Base-by-base conservation (phyloP, 2,797 vertebrate species). In the Remorina albescens region DNA sequence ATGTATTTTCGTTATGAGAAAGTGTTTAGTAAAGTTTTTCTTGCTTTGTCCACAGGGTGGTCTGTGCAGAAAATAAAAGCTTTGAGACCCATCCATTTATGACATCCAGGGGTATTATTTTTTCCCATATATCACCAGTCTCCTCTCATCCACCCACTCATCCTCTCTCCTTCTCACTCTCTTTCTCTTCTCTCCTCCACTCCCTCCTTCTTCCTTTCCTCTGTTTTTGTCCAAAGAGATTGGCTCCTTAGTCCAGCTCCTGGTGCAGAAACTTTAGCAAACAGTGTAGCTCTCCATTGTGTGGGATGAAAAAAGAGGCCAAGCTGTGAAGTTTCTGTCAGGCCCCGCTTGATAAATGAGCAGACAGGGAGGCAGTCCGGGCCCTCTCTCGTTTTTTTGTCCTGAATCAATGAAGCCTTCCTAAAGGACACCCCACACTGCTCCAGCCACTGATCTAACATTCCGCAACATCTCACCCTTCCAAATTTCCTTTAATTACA, bases 371-470 rank as follows among this genome's bases (percentile, higher is more conserved):
- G 96, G 96, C 96, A 96, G 96, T 93, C 94, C 95, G 94, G 94
- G 94, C 95, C 95, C 92, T 96, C 93, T 92, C 93, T 92, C 83
- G 67, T 93, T 92, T 88, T 96, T 98, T 99, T 99, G 98, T 99
- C 93, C 94, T 83, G 95, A 96, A 95, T 98, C 98, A 99, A 97
- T 98, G 97, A 98, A 99, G 97, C 98, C 96, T 98, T 96, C 96
- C 96, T 97, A 98, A 98, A 98, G 97, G 97, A 97, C 96, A 95
- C 97, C 97, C 96, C 98, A 98, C 96, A 97, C 97, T 97, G 97
- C 95, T 97, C 95, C 93, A 96, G 97, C 97, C 96, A 99, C 97
- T 98, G 98, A 99, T 98, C 98, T 99, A 99, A 99, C 97, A 98
- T 98, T 99, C 98, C 96, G 95, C 95, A 97, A 97, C 97, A 98